These are phyloP conservation scores for Drosophila antonietae DNA, from an alignment of 2,888 invertebrate genomes.

Conservation along the genomic window DNA sequence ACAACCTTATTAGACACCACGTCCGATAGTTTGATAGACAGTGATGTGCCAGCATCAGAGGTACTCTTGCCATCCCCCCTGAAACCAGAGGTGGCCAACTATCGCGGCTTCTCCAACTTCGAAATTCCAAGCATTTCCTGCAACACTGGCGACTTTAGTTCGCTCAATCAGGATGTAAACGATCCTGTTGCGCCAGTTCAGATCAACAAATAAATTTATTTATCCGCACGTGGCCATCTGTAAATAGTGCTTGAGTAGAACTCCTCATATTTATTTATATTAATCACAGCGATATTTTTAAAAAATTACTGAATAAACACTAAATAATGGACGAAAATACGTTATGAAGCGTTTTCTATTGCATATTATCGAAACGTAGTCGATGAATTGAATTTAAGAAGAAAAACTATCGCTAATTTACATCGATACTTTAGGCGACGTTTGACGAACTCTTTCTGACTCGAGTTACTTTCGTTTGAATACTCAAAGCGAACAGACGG, in stretches of 20 bases:
- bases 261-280: slow-evolving; percentile 60
- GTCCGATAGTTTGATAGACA: slow-evolving; percentile 81
- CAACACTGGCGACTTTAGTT: slow-evolving; percentile 87
- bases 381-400: neutral
- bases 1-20: slow-evolving; percentile 46
- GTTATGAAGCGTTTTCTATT: neutral
- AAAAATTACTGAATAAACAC: slow-evolving; percentile 32
- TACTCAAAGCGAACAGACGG: slow-evolving; percentile 39
- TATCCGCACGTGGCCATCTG: slow-evolving; percentile 28
- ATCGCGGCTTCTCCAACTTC: slow-evolving; percentile 87
- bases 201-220: slow-evolving; percentile 14
- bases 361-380: neutral
- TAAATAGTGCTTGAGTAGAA: slow-evolving; percentile 47
- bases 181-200: slow-evolving; percentile 20
- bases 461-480: slow-evolving; percentile 44
- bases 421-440: slow-evolving; percentile 35
- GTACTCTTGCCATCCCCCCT: slow-evolving; percentile 87
- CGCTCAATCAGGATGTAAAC: slow-evolving; percentile 65
- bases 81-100: slow-evolving; percentile 86
- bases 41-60: slow-evolving; percentile 82
- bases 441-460: slow-evolving; percentile 18
- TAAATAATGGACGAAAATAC: slow-evolving; percentile 6
- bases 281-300: slow-evolving; percentile 20
- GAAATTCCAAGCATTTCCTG: slow-evolving; percentile 89
- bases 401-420: slow-evolving; percentile 25